Evolutionary conservation across 2,888 invertebrate genomes (phyloP).

Genomic region (Lasius platythorax): DNA sequence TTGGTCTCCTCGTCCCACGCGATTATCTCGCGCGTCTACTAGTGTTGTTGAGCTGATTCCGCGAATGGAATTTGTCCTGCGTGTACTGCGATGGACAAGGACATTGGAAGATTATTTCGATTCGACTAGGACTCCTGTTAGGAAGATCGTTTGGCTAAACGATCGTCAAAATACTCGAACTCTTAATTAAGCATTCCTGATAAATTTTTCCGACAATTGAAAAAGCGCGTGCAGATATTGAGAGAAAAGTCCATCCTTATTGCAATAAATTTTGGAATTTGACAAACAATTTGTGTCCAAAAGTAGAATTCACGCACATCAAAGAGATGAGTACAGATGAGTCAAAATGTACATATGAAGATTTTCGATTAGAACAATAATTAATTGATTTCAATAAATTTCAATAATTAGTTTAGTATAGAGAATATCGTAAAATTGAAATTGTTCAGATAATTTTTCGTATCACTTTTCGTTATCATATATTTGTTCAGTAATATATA

Average conservation of each 20-base stretch:
- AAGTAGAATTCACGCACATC: not conserved
- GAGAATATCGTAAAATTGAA: not conserved
- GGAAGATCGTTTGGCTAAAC: slow-evolving; percentile 50
- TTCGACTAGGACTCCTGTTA: slow-evolving; percentile 57
- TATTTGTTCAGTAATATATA: not conserved
- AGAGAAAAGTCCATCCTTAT: slow-evolving; percentile 20
- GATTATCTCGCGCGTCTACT: slow-evolving; percentile 64
- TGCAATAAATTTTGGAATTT: slow-evolving; percentile 29
- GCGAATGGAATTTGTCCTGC: slow-evolving; percentile 74
- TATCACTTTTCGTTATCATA: not conserved
- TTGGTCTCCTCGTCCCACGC: slow-evolving; percentile 60
- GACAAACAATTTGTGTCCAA: slow-evolving; percentile 14
- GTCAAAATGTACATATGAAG: not conserved
- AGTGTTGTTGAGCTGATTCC: slow-evolving; percentile 74
- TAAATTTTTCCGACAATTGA: slow-evolving; percentile 18
- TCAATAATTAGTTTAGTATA: not conserved
- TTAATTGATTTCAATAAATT: not conserved
- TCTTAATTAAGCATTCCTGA: slow-evolving; percentile 7
- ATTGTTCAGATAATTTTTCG: not conserved
- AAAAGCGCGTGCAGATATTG: slow-evolving; percentile 23
- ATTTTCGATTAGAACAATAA: not conserved
- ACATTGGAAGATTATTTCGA: slow-evolving; percentile 60
- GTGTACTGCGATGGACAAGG: slow-evolving; percentile 61
- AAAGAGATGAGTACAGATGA: not conserved
- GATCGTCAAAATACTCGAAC: slow-evolving; percentile 37